Conservation (phyloP, 2,113 vertebrate species). For the Spilogale gracilis region DNA sequence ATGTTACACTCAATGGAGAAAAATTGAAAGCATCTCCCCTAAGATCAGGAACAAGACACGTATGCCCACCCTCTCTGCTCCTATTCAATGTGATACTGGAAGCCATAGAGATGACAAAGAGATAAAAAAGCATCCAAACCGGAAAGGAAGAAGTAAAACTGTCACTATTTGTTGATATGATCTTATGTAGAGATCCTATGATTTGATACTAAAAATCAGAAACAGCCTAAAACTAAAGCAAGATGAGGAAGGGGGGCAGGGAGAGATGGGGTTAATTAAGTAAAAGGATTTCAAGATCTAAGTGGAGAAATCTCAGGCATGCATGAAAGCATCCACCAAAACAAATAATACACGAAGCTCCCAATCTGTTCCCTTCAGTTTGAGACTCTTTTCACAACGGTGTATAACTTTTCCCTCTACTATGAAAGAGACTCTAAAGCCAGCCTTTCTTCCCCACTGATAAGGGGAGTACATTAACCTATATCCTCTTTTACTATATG, state of each 20-base stretch:
- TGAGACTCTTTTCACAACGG: background rate
- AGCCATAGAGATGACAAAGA: background rate
- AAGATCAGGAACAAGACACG: background rate
- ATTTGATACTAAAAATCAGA: constrained; percentile 45
- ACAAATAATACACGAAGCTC: background rate
- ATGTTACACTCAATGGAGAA: background rate
- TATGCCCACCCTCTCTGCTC: background rate
- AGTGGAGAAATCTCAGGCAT: background rate
- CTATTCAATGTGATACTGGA: background rate
- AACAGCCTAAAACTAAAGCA: background rate
- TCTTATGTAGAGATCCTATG: background rate
- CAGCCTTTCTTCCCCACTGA: background rate
- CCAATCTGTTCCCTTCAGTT: background rate
- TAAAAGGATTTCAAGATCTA: constrained; percentile 35
- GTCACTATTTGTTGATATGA: background rate
- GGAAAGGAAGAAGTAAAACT: background rate
- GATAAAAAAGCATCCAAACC: background rate
- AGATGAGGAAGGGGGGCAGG: background rate
- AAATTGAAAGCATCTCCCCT: background rate
- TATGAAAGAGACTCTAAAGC: background rate
- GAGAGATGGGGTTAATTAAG: background rate
- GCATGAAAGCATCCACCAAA: background rate
- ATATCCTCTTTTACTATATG: no score
- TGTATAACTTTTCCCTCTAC: background rate
- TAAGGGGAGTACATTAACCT: background rate